Evolutionary conservation across 2,113 vertebrate genomes (phyloP).

Genomic region (Cyanoderma ruficeps): DNA sequence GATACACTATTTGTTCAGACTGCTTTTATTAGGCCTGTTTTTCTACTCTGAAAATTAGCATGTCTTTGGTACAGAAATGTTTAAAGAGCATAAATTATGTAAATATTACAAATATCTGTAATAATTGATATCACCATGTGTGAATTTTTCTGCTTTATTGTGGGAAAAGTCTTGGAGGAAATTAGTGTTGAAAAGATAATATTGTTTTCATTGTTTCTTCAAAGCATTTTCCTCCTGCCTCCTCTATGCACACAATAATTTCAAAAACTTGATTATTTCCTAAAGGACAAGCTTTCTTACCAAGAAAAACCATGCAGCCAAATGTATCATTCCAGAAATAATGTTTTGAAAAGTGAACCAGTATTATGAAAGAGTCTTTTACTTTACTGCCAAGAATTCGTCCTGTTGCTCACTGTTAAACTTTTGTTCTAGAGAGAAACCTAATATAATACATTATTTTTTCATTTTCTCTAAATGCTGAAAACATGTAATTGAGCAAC

Average conservation of each 20-base stretch:
- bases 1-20: not conserved
- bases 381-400: constrained; percentile 53
- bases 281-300: constrained; percentile 60
- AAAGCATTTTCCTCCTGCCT: constrained; percentile 17
- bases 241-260: constrained; percentile 21
- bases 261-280: constrained; percentile 66
- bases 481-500: constrained; percentile 25
- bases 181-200: constrained; percentile 51
- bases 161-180: constrained; percentile 36
- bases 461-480: constrained; percentile 28
- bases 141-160: not conserved
- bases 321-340: constrained; percentile 67
- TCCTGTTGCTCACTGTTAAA: constrained; percentile 50
- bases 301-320: constrained; percentile 49
- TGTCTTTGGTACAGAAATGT: not conserved
- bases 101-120: constrained; percentile 17
- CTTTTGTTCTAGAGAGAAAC: constrained; percentile 50
- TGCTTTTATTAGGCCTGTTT: constrained; percentile 31
- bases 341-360: constrained; percentile 67
- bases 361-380: constrained; percentile 63
- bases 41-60: constrained; percentile 27
- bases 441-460: constrained; percentile 20
- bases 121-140: not conserved
- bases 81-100: constrained; percentile 12
- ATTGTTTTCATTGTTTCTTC: constrained; percentile 49